A percentile compares a stretch with the other conserved stretches of the same genome.
phyloP scores from a whole-genome alignment of 2,113 vertebrate species.

The Podarcis muralis region DNA sequence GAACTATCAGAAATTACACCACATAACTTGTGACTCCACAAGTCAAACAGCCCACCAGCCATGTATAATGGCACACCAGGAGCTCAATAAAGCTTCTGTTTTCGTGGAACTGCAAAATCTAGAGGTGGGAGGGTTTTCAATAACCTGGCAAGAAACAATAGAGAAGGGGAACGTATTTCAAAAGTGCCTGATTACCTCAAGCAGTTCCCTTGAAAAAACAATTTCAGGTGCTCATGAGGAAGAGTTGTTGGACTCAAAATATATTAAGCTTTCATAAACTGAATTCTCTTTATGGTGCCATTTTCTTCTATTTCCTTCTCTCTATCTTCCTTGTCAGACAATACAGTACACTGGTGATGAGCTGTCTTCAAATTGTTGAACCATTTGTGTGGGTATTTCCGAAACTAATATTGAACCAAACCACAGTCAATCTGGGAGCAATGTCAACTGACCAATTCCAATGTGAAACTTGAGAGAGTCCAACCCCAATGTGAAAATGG shows the following conservation, averaged over 20 bases:
- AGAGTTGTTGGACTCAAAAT: background rate
- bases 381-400: background rate
- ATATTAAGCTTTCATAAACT: background rate
- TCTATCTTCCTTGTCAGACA: background rate
- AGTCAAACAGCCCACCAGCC: background rate
- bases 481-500: background rate
- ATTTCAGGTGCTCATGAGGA: background rate
- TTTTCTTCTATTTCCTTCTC: background rate
- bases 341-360: background rate
- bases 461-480: background rate
- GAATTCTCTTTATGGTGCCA: background rate
- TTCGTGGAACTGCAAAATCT: background rate
- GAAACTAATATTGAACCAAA: background rate
- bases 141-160: background rate
- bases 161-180: background rate
- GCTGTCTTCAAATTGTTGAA: background rate
- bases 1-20: background rate
- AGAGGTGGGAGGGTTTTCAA: background rate
- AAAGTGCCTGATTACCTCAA: background rate
- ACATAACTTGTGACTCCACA: background rate
- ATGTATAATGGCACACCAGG: background rate
- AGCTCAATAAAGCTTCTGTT: background rate
- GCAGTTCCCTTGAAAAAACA: background rate
- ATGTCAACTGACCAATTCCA: background rate
- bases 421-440: background rate